Conservation (phyloP, 2,888 invertebrate genomes). For the Habroteleia sp. region DNA sequence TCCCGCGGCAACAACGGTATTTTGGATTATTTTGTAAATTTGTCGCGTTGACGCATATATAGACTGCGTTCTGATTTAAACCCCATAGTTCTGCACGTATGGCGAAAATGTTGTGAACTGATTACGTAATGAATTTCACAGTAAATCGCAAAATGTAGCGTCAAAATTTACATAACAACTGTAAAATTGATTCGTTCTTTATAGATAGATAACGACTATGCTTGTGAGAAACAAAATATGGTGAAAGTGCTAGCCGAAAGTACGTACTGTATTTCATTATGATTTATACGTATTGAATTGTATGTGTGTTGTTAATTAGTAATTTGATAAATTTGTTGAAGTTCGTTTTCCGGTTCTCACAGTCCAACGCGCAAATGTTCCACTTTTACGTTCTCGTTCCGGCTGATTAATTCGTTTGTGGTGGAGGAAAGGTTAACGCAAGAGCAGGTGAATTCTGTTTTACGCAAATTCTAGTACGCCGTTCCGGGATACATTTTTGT, state of each 20-base stretch:
- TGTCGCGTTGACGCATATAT: not conserved
- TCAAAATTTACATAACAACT: constrained; percentile 35
- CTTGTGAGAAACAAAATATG: constrained; percentile 9
- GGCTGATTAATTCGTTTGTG: constrained; percentile 57
- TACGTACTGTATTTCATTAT: constrained; percentile 15
- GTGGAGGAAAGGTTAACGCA: constrained; percentile 26
- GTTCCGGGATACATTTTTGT: constrained; percentile 13
- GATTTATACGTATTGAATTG: constrained; percentile 27
- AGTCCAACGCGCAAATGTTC: constrained; percentile 32
- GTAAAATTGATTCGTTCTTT: constrained; percentile 25
- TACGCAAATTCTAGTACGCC: constrained; percentile 46
- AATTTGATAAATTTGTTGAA: constrained; percentile 24
- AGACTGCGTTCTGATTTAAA: not conserved
- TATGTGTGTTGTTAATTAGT: constrained; percentile 48
- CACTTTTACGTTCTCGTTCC: constrained; percentile 35
- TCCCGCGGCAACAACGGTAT: constrained; percentile 38
- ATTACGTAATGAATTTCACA: constrained; percentile 17
- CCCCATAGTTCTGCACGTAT: constrained; percentile 69
- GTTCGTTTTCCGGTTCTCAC: constrained; percentile 42
- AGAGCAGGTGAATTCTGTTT: constrained; percentile 33
- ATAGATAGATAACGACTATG: constrained; percentile 1
- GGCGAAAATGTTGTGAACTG: constrained; percentile 56
- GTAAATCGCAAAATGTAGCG: constrained; percentile 12
- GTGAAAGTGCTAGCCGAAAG: constrained; percentile 18
- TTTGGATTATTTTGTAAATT: constrained; percentile 18